A percentile compares a stretch with the other conserved stretches of the same genome.
Conservation (phyloP, 1,140 invertebrate genomes). For the Achatina immaculata region DNA sequence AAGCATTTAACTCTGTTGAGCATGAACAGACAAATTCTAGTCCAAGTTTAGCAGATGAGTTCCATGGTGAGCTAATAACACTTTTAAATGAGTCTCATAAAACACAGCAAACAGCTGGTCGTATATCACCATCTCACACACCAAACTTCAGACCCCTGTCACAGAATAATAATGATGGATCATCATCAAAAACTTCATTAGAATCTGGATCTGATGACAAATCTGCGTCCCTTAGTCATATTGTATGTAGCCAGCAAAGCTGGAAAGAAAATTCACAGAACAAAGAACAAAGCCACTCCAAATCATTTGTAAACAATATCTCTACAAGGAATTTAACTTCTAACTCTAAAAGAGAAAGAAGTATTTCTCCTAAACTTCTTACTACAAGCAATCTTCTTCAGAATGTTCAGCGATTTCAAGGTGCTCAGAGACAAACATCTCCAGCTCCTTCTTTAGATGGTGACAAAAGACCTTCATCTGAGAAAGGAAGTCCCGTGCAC, state of each 20-base stretch:
- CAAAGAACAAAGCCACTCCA: not conserved
- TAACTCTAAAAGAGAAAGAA: not conserved
- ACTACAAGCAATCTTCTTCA: conserved; percentile 18
- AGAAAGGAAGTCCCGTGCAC: not conserved
- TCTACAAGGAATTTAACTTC: conserved; percentile 8
- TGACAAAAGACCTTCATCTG: not conserved
- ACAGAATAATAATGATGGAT: not conserved
- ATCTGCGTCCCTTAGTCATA: not conserved
- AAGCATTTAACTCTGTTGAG: not conserved
- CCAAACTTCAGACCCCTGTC: not conserved
- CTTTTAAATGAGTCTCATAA: not conserved
- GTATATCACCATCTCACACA: not conserved
- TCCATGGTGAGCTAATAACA: not conserved
- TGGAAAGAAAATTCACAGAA: not conserved
- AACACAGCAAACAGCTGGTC: not conserved
- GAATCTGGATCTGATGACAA: not conserved
- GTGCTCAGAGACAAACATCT: not conserved
- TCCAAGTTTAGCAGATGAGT: not conserved
- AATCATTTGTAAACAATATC: not conserved
- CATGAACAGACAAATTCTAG: not conserved
- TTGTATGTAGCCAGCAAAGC: not conserved
- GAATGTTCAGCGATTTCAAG: conserved; percentile 14
- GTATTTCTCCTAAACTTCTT: conserved; percentile 5
- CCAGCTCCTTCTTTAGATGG: not conserved
- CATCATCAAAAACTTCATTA: not conserved